Percentiles rank a stretch among this genome's conserved stretches.
Conservation (phyloP, 2,113 vertebrate species). For the Camelus dromedarius region DNA sequence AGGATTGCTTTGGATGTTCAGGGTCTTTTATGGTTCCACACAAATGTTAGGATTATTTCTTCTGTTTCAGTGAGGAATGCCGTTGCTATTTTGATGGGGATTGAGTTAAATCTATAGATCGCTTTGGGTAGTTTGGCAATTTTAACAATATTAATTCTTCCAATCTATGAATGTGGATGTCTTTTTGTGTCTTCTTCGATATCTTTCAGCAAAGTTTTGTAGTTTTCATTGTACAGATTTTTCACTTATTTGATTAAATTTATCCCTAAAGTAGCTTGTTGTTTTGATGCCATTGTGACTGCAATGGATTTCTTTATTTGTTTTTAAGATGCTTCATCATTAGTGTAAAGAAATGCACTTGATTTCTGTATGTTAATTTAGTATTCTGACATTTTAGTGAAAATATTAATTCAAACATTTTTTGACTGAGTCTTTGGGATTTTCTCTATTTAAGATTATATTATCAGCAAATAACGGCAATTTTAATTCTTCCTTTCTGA, state of each 20-base stretch:
- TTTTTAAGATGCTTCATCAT: background rate
- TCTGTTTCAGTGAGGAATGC: background rate
- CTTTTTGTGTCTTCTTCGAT: background rate
- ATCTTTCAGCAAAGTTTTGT: background rate
- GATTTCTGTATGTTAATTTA: background rate
- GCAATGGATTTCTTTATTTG: background rate
- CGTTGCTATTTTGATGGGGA: background rate
- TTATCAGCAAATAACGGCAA: background rate
- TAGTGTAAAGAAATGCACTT: background rate
- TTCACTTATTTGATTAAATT: background rate
- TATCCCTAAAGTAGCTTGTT: background rate
- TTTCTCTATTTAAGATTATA: background rate
- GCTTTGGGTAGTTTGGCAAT: background rate
- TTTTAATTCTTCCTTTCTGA: background rate
- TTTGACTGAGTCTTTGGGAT: background rate
- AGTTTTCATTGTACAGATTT: background rate
- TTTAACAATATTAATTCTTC: no score
- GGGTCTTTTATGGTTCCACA: no score
- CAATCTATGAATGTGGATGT: no score
- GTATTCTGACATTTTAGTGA: background rate
- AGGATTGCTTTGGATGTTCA: background rate
- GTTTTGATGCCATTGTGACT: background rate
- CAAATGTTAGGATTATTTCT: background rate
- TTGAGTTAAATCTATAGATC: background rate
- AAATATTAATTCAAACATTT: background rate